A percentile compares a stretch with the other conserved stretches of the same genome.
Conservation (phyloP, 2,113 vertebrate genomes). For the Leptobrachium leishanense region DNA sequence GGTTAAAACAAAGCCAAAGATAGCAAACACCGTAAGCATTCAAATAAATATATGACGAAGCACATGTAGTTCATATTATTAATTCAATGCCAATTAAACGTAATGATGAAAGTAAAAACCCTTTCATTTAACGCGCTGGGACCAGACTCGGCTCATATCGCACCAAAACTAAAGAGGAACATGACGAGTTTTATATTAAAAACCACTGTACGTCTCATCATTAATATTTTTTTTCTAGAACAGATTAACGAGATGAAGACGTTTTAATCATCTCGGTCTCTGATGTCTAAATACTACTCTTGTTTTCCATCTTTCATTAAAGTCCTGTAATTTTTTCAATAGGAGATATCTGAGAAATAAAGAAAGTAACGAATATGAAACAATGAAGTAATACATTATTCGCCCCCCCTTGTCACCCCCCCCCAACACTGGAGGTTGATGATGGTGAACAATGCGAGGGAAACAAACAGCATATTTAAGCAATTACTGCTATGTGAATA, state of each 20-base stretch:
- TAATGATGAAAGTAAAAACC: no score
- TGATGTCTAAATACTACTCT: constrained; percentile 24
- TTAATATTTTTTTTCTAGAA: not conserved
- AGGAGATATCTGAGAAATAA: constrained; percentile 4
- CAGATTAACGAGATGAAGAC: not conserved
- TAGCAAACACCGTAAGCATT: no score
- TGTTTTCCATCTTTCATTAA: constrained; percentile 40
- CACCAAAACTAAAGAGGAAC: not conserved
- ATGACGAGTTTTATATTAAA: not conserved
- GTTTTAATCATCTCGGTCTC: not conserved
- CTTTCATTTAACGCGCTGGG: not conserved
- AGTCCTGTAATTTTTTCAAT: constrained; percentile 33
- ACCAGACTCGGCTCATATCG: not conserved
- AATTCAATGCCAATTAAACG: no score
- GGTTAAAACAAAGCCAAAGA: no score
- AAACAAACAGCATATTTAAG: constrained; percentile 46
- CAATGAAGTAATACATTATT: constrained; percentile 25
- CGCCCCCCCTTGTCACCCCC: not conserved
- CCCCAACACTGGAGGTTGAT: constrained; percentile 20
- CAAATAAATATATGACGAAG: no score
- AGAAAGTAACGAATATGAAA: constrained; percentile 30
- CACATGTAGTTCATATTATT: no score
- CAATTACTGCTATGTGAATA: constrained; percentile 46
- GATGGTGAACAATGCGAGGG: constrained; percentile 21
- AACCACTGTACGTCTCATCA: not conserved